phyloP scores from a whole-genome alignment of 2,888 invertebrate genomes.

The Platerodrilus igneus region DNA sequence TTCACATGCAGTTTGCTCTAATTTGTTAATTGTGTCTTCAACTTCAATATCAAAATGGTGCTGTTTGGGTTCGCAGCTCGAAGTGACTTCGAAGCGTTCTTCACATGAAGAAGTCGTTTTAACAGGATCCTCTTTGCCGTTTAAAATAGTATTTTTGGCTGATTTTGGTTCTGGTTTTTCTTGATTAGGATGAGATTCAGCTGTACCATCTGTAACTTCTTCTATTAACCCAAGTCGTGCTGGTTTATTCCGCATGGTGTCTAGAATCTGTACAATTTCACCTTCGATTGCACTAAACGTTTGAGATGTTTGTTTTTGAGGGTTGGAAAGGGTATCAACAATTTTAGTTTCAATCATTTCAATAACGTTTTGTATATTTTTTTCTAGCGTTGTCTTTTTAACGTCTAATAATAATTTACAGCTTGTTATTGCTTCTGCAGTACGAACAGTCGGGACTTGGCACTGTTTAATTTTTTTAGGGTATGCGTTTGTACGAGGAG shows the following conservation, averaged over 20 bases:
- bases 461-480: not conserved
- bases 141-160: not conserved
- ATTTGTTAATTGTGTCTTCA: not conserved
- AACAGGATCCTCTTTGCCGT: too few relatives aligned
- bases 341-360: slow-evolving; percentile 21
- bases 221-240: slow-evolving; percentile 3
- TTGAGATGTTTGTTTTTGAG: slow-evolving; percentile 11
- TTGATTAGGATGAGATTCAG: not conserved
- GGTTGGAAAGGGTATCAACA: slow-evolving; percentile 16
- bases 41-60: not conserved
- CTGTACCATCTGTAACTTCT: slow-evolving; percentile 1
- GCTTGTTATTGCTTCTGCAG: slow-evolving; percentile 1
- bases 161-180: slow-evolving; percentile 5
- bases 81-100: slow-evolving; percentile 3
- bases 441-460: not conserved
- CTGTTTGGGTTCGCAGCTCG: not conserved
- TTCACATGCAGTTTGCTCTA: not conserved
- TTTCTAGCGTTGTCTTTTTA: slow-evolving; percentile 9
- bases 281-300: slow-evolving; percentile 15
- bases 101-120: too few relatives aligned
- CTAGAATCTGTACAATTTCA: slow-evolving; percentile 14
- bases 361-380: slow-evolving; percentile 17
- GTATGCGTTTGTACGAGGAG: too few relatives aligned
- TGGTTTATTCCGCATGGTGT: slow-evolving; percentile 5
- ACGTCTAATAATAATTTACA: slow-evolving; percentile 4